Evolutionary conservation across 2,113 vertebrate species (phyloP).

Genomic region (Cranoglanis bouderius): DNA sequence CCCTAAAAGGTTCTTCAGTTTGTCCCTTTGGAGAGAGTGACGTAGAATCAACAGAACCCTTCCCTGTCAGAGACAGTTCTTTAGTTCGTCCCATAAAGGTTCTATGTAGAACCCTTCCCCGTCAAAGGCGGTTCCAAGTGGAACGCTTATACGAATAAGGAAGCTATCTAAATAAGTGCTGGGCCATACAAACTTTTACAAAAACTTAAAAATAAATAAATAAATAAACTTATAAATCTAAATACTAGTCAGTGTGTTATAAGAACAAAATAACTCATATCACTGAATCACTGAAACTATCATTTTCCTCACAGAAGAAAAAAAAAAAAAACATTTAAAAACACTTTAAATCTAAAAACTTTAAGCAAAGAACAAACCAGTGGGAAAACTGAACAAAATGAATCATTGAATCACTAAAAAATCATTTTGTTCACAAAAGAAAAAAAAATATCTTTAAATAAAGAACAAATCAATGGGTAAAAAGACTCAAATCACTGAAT

Average conservation of each 20-base stretch:
- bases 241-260: neutral
- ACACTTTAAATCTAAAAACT: neutral
- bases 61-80: neutral
- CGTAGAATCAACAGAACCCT: neutral
- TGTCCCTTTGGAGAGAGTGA: neutral
- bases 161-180: neutral
- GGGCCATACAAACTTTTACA: neutral
- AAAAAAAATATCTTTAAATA: neutral
- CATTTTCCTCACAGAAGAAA: neutral
- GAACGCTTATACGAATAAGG: neutral
- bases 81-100: neutral
- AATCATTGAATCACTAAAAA: neutral
- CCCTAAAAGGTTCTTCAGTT: neutral
- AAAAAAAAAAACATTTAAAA: neutral
- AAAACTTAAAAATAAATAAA: neutral
- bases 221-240: neutral
- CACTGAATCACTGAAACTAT: neutral
- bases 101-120: neutral
- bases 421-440: neutral
- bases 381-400: neutral
- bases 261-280: neutral
- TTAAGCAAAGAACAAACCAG: neutral
- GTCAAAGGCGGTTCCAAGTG: neutral
- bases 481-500: too few species aligned
- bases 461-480: too few species aligned